These are phyloP conservation scores for Gryllus longicercus DNA, from an alignment of 2,888 invertebrate species.

Conservation along the genomic window DNA sequence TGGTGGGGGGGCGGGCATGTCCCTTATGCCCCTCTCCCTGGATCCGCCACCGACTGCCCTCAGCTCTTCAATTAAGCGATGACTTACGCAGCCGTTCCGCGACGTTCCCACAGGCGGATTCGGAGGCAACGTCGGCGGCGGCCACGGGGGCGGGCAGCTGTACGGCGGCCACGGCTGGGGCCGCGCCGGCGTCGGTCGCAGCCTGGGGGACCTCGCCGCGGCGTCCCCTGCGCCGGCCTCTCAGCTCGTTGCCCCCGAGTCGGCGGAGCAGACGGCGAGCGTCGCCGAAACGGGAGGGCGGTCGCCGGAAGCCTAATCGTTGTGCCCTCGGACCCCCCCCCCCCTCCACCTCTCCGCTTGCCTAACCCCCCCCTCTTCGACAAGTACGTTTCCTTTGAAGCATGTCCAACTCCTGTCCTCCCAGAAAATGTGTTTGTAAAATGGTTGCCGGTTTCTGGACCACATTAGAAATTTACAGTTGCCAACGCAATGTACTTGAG, in stretches of 20 bases:
- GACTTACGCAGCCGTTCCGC: too few species aligned
- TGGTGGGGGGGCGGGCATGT: too few species aligned
- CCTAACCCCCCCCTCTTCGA: neutral
- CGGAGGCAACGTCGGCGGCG: neutral
- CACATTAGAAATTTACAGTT: too few species aligned
- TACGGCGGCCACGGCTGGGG: neutral
- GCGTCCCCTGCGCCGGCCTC: neutral
- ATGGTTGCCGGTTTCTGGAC: too few species aligned
- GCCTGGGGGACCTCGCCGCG: neutral
- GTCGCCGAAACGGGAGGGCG: neutral
- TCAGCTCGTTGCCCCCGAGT: neutral
- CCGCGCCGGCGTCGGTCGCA: neutral
- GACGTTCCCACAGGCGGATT: neutral
- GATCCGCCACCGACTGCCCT: too few species aligned
- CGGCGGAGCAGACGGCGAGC: neutral
- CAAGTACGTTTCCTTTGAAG: too few species aligned
- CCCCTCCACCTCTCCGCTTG: neutral
- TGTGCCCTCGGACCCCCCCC: neutral
- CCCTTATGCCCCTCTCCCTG: too few species aligned
- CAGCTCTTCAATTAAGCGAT: too few species aligned
- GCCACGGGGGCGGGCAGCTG: neutral
- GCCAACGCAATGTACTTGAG: too few species aligned
- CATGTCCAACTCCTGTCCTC: too few species aligned
- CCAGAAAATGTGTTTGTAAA: too few species aligned
- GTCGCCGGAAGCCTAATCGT: neutral